phyloP scores from a whole-genome alignment of 23 tunicate genomes.

The Styela clava region DNA sequence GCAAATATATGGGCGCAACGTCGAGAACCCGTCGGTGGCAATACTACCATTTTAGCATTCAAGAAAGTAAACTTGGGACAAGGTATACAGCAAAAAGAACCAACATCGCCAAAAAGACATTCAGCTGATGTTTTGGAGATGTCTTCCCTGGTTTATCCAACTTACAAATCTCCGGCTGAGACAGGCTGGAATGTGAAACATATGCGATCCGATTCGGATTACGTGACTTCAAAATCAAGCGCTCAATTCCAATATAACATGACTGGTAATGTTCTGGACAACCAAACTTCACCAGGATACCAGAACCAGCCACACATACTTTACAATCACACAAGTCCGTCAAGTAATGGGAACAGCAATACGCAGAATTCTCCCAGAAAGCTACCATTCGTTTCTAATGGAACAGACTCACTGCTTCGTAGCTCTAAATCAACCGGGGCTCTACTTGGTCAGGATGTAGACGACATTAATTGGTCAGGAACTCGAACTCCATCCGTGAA shows the following conservation, averaged over 20 bases:
- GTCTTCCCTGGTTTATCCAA: neutral
- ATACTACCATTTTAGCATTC: slow-evolving; percentile 1
- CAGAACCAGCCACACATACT: neutral
- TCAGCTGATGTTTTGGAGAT: slow-evolving; percentile 1
- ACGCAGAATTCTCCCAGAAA: neutral
- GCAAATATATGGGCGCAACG: neutral
- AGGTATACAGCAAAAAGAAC: neutral
- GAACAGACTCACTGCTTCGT: neutral
- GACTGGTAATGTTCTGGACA: neutral
- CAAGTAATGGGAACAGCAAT: neutral
- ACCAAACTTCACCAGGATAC: neutral
- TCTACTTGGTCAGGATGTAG: neutral
- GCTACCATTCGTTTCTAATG: neutral
- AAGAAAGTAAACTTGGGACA: neutral
- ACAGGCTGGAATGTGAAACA: neutral
- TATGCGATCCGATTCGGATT: neutral
- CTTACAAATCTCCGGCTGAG: neutral
- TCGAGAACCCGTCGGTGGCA: neutral
- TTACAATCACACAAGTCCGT: neutral
- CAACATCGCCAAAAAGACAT: slow-evolving; percentile 3
- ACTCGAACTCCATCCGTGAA: slow-evolving; percentile 2
- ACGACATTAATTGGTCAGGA: neutral
- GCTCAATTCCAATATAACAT: neutral
- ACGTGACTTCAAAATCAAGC: neutral
- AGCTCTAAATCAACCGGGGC: neutral